phyloP scores from a whole-genome alignment of 2,888 invertebrate species.

The Tiliacea aurago region DNA sequence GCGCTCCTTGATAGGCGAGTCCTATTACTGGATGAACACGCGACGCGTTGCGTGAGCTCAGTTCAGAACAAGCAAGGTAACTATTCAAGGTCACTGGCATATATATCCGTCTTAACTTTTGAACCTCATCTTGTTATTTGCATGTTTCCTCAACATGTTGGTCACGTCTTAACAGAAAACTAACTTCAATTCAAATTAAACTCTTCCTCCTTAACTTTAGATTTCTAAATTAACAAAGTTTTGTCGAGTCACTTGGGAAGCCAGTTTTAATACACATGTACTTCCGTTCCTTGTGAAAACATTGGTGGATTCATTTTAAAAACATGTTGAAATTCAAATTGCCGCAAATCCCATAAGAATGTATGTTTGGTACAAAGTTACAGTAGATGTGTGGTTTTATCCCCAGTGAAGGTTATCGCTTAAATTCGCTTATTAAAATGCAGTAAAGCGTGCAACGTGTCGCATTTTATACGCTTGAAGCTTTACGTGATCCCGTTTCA shows the following conservation, averaged over 20 bases:
- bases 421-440: conserved; percentile 53
- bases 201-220: conserved; percentile 18
- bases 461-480: conserved; percentile 23
- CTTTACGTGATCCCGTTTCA: conserved; percentile 40
- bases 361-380: not conserved
- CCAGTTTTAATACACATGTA: conserved; percentile 25
- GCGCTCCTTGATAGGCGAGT: too few relatives aligned
- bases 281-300: conserved; percentile 3
- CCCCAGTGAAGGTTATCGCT: conserved; percentile 24
- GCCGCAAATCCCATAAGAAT: not conserved
- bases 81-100: too few relatives aligned
- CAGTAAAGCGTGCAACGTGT: conserved; percentile 38
- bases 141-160: conserved; percentile 6
- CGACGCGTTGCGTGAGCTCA: too few relatives aligned
- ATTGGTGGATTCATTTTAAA: not conserved
- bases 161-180: conserved; percentile 33
- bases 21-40: too few relatives aligned
- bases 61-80: too few relatives aligned
- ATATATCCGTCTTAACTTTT: too few relatives aligned
- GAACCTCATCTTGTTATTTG: not conserved
- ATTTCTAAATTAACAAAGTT: conserved; percentile 49
- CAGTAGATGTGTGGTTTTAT: conserved; percentile 20
- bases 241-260: conserved; percentile 40
- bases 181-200: conserved; percentile 41
- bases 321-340: conserved; percentile 13